These are phyloP conservation scores for Mustela lutreola DNA, from an alignment of 2,113 vertebrate species.

Conservation along the genomic window DNA sequence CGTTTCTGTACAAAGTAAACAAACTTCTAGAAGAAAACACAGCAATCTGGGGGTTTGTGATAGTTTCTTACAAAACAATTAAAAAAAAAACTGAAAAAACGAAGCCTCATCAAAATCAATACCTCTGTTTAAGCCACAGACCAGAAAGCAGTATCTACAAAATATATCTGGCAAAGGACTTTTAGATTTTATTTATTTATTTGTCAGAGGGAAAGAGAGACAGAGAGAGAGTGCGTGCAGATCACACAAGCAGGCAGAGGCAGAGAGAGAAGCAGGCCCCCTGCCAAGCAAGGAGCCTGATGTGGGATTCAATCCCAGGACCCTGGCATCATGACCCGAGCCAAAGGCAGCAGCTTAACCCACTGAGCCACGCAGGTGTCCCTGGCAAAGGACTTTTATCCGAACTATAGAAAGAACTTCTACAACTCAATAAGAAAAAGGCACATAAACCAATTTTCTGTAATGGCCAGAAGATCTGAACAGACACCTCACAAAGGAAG, in stretches of 20 bases:
- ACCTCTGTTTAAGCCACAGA: background rate
- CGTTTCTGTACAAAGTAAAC: background rate
- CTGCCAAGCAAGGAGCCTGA: too few species aligned
- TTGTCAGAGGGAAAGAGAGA: too few species aligned
- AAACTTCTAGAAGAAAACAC: background rate
- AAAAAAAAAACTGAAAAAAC: background rate
- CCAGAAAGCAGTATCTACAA: background rate
- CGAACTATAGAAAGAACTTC: background rate
- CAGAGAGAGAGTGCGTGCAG: too few species aligned
- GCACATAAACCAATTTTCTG: slow-evolving; percentile 10
- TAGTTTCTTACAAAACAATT: background rate
- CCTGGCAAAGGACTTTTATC: background rate
- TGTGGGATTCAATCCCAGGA: too few species aligned
- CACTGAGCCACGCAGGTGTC: too few species aligned
- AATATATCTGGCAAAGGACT: background rate
- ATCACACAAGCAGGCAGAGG: too few species aligned
- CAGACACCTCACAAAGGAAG: slow-evolving; percentile 42
- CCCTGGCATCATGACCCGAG: too few species aligned
- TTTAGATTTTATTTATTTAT: background rate
- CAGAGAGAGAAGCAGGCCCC: too few species aligned
- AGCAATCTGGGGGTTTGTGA: background rate
- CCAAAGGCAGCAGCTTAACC: too few species aligned
- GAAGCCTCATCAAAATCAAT: background rate
- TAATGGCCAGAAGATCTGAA: background rate
- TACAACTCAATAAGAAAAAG: background rate